These are phyloP conservation scores for Phanerotoma sp. DNA, from an alignment of 2,888 invertebrate genomes.

Conservation along the genomic window DNA sequence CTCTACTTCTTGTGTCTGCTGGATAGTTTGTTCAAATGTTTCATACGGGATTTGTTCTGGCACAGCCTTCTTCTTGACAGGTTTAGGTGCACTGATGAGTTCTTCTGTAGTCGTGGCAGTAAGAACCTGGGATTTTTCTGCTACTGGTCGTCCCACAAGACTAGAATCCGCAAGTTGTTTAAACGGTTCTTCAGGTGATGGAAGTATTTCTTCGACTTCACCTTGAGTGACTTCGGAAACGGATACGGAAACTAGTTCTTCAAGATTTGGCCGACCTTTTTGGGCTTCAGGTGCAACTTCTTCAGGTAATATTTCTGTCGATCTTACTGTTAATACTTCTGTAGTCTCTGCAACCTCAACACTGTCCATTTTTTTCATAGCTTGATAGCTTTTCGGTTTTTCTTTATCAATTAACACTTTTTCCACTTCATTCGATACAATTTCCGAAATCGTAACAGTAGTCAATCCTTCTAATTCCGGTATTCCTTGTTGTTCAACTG, in stretches of 20 bases:
- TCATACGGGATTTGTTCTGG: conserved; percentile 56
- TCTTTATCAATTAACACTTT: conserved; percentile 34
- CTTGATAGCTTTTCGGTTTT: conserved; percentile 46
- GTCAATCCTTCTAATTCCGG: conserved; percentile 43
- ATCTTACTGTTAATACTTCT: conserved; percentile 35
- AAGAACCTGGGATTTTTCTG: conserved; percentile 51
- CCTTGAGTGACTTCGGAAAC: conserved; percentile 48
- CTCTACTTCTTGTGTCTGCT: conserved; percentile 47
- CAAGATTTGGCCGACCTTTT: conserved; percentile 36
- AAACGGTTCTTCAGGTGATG: conserved; percentile 42
- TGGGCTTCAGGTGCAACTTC: conserved; percentile 25
- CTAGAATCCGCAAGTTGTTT: conserved; percentile 47
- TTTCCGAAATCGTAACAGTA: conserved; percentile 45
- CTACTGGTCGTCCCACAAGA: conserved; percentile 49
- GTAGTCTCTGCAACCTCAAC: conserved; percentile 40
- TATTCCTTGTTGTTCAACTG: conserved; percentile 40
- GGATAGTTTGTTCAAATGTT: conserved; percentile 52
- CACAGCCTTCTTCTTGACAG: conserved; percentile 47
- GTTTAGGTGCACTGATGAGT: conserved; percentile 36
- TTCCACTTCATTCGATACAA: conserved; percentile 45
- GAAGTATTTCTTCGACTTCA: conserved; percentile 52
- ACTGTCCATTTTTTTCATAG: conserved; percentile 40
- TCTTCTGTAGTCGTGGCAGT: conserved; percentile 40
- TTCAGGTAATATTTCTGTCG: conserved; percentile 31
- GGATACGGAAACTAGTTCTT: conserved; percentile 35